These are phyloP conservation scores for Acanthisitta chloris DNA, from an alignment of 2,113 vertebrate genomes.

Conservation along the genomic window DNA sequence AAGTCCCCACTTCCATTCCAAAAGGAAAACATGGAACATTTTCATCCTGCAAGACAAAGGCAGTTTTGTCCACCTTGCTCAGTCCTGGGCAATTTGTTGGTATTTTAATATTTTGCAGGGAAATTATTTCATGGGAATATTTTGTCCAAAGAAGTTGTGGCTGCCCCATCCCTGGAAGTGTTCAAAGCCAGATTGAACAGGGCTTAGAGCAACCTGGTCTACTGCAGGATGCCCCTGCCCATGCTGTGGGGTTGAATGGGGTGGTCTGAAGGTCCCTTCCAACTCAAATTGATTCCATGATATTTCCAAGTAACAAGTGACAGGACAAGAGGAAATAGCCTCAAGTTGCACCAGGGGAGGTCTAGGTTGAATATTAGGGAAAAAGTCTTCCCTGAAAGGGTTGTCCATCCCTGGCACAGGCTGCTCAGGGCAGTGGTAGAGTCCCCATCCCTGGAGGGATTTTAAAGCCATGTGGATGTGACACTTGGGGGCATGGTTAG, in stretches of 20 bases:
- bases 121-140: not conserved
- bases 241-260: not conserved
- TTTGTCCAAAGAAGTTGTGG: not conserved
- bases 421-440: not conserved
- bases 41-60: slow-evolving; percentile 10
- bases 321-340: not conserved
- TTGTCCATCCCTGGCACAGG: not conserved
- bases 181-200: not conserved
- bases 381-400: not conserved
- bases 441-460: not conserved
- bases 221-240: not conserved
- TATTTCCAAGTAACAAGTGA: not conserved
- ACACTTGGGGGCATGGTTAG: not conserved
- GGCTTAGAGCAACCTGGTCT: not conserved
- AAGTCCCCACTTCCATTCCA: not conserved
- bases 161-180: not conserved
- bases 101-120: not conserved
- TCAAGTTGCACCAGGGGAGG: not conserved
- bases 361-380: not conserved
- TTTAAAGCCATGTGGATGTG: not conserved
- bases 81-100: not conserved
- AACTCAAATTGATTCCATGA: not conserved
- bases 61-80: not conserved
- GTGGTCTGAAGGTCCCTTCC: not conserved
- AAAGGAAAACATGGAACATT: slow-evolving; percentile 35